Conservation (phyloP, 2,113 vertebrate species). For the Trogon surrucura region DNA sequence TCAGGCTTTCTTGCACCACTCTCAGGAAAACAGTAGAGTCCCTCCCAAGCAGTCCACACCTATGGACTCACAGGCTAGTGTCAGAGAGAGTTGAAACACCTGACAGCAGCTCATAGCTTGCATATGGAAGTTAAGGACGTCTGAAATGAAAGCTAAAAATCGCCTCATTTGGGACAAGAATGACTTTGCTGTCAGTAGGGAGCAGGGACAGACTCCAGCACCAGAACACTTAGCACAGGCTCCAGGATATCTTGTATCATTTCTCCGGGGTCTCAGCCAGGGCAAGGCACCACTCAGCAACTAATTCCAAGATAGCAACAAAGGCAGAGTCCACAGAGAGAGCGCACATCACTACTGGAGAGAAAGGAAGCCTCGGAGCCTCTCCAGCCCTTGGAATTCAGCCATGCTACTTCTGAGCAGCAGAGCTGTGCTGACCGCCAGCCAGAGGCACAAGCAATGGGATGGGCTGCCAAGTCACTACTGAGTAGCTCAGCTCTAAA, state of each 20-base stretch:
- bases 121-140: neutral
- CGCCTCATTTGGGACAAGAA: neutral
- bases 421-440: conserved; percentile 21
- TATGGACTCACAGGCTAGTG: neutral
- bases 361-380: conserved; percentile 44
- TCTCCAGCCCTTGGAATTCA: conserved; percentile 55
- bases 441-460: conserved; percentile 18
- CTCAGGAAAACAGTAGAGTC: neutral
- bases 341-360: neutral
- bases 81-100: neutral
- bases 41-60: neutral
- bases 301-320: conserved; percentile 63
- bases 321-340: neutral
- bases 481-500: conserved; percentile 35
- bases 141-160: neutral
- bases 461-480: conserved; percentile 53
- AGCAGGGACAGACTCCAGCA: conserved; percentile 9
- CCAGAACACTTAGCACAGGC: conserved; percentile 27
- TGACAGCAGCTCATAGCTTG: neutral
- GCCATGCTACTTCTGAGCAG: conserved; percentile 46
- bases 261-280: conserved; percentile 34
- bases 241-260: conserved; percentile 42
- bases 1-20: neutral
- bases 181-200: neutral
- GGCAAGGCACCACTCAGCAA: conserved; percentile 48